These are phyloP conservation scores for Amphibalanus amphitrite DNA, from an alignment of 1,140 invertebrate genomes.

Conservation along the genomic window DNA sequence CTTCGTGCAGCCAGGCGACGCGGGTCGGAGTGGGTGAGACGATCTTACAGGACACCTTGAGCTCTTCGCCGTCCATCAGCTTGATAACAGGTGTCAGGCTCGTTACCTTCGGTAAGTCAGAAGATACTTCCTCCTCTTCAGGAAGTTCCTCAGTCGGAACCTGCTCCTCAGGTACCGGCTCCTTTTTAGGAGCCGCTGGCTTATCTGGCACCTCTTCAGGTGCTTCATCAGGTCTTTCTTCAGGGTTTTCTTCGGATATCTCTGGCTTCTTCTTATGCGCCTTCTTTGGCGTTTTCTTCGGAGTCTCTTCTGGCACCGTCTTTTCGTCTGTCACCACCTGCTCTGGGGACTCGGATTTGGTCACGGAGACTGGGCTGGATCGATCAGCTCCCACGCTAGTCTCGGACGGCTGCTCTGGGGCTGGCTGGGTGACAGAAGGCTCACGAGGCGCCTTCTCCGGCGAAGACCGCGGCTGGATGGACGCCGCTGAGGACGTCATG, in stretches of 20 bases:
- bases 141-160: too few species aligned
- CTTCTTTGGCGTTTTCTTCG: too few species aligned
- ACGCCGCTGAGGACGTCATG: constrained; percentile 63
- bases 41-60: constrained; percentile 52
- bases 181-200: constrained; percentile 30
- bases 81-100: constrained; percentile 47
- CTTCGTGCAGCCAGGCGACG: constrained; percentile 64
- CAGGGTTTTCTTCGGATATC: neutral
- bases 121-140: too few species aligned
- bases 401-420: too few species aligned
- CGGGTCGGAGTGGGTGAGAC: constrained; percentile 45
- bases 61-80: constrained; percentile 84
- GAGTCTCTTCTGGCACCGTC: too few species aligned
- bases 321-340: too few species aligned
- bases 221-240: constrained; percentile 34
- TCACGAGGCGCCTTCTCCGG: constrained; percentile 21
- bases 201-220: constrained; percentile 7
- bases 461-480: constrained; percentile 34
- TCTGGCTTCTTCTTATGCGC: too few species aligned
- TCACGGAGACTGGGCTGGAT: too few species aligned
- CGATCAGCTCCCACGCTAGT: too few species aligned
- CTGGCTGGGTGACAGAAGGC: constrained; percentile 2
- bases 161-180: constrained; percentile 53
- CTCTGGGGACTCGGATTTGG: too few species aligned
- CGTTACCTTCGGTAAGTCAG: constrained; percentile 27